Evolutionary conservation across 2,113 vertebrate genomes (phyloP).

Genomic region (Vireo altiloquus): DNA sequence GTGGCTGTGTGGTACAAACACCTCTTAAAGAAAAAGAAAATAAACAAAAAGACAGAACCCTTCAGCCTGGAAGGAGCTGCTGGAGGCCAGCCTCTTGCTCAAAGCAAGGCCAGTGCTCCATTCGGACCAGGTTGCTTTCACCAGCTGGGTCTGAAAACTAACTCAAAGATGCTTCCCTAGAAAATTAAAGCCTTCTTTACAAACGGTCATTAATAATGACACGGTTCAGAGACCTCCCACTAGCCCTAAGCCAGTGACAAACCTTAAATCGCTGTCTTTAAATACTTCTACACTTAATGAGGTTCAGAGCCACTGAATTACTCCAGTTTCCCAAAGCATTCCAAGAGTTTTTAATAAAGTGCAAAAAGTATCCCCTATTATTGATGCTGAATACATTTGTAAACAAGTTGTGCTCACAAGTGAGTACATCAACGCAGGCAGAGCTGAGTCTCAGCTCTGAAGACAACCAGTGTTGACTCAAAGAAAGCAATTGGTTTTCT

Average conservation of each 20-base stretch:
- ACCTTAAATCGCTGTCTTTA: background rate
- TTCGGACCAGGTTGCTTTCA: background rate
- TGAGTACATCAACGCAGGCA: background rate
- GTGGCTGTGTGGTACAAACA: background rate
- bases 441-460: background rate
- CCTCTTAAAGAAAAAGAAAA: background rate
- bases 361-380: background rate
- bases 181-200: background rate
- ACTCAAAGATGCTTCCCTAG: background rate
- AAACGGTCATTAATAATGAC: background rate
- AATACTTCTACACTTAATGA: background rate
- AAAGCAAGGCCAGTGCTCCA: background rate
- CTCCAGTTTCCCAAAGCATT: background rate
- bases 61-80: background rate
- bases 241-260: background rate
- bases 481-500: background rate
- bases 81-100: background rate
- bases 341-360: background rate
- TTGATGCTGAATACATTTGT: background rate
- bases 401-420: background rate
- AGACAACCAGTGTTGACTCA: background rate
- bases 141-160: background rate
- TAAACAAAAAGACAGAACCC: background rate
- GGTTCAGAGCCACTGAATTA: background rate
- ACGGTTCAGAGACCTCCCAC: background rate